Evolutionary conservation across 2,888 invertebrate genomes (phyloP).

Genomic region (Cerceris ruficornis): DNA sequence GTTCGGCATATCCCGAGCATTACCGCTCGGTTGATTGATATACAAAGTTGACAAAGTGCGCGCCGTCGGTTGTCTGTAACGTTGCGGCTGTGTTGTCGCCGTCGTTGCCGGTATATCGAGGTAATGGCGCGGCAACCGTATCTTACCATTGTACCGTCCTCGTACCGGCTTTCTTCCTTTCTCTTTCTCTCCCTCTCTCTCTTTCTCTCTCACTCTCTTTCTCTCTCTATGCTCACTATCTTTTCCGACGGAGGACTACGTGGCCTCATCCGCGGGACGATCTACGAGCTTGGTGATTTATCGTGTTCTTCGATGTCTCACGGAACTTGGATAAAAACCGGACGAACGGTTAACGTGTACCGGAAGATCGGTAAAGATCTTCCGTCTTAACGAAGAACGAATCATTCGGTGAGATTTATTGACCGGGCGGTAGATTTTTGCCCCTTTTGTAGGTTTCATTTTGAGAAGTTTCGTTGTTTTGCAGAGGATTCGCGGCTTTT

Average conservation of each 20-base stretch:
- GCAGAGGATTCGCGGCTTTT: too few relatives aligned
- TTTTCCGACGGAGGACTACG: constrained; percentile 43
- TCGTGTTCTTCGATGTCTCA: constrained; percentile 1
- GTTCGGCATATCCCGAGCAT: constrained; percentile 62
- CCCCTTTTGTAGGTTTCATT: too few relatives aligned
- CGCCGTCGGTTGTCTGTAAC: constrained; percentile 50
- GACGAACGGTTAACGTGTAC: neutral
- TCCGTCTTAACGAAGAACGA: neutral
- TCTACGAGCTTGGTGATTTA: constrained; percentile 29
- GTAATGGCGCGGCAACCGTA: constrained; percentile 71
- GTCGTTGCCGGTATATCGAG: constrained; percentile 51
- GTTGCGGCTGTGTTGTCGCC: constrained; percentile 36
- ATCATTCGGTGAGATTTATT: too few relatives aligned
- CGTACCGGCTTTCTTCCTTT: constrained; percentile 23
- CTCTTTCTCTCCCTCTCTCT: too few relatives aligned
- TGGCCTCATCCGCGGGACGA: constrained; percentile 42
- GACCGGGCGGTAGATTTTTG: too few relatives aligned
- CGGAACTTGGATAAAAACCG: neutral
- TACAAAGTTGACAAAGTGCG: constrained; percentile 73
- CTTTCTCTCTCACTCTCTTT: too few relatives aligned
- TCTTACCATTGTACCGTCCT: constrained; percentile 64
- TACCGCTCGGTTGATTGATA: constrained; percentile 70
- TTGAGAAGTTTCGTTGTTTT: too few relatives aligned
- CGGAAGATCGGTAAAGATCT: neutral
- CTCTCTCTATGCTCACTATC: constrained; percentile 41